phyloP scores from a whole-genome alignment of 1,140 invertebrate genomes.

The Tetramorium simillimum region DNA sequence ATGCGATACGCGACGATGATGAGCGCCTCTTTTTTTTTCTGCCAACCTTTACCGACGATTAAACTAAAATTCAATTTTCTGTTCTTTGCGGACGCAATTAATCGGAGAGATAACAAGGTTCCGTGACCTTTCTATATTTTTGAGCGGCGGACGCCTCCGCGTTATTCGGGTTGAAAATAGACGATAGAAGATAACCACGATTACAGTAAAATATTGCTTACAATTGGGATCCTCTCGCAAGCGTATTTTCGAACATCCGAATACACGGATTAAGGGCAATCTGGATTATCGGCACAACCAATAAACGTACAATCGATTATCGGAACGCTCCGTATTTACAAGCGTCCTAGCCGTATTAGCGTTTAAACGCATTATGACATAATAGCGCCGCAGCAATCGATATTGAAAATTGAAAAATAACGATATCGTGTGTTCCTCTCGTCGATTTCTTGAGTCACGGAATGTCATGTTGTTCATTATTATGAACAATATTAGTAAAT shows the following conservation, averaged over 20 bases:
- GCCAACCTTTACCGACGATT: not conserved
- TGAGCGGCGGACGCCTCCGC: not conserved
- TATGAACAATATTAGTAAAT: not conserved
- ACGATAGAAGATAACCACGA: slow-evolving; percentile 38
- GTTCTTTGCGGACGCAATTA: slow-evolving; percentile 47
- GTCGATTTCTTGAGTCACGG: not conserved
- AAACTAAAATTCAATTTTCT: slow-evolving; percentile 48
- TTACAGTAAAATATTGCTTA: slow-evolving; percentile 55
- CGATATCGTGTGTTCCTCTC: not conserved
- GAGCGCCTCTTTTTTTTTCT: slow-evolving; percentile 4
- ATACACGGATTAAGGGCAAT: slow-evolving; percentile 53
- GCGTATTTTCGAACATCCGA: slow-evolving; percentile 53
- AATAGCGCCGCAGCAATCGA: slow-evolving; percentile 1
- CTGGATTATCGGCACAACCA: slow-evolving; percentile 54
- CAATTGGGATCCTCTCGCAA: slow-evolving; percentile 30
- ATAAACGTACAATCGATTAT: slow-evolving; percentile 61
- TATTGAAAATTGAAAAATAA: slow-evolving; percentile 29
- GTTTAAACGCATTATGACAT: slow-evolving; percentile 39
- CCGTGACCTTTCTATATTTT: slow-evolving; percentile 41
- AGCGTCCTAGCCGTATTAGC: slow-evolving; percentile 32
- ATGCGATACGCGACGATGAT: slow-evolving; percentile 17
- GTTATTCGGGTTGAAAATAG: slow-evolving; percentile 13
- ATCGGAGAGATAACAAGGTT: slow-evolving; percentile 38
- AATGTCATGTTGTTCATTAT: not conserved
- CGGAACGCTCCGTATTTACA: slow-evolving; percentile 45